Evolutionary conservation across 2,888 invertebrate genomes (phyloP), one percentile per base, ranked within the genome.

Genomic region (Helleia helle): DNA sequence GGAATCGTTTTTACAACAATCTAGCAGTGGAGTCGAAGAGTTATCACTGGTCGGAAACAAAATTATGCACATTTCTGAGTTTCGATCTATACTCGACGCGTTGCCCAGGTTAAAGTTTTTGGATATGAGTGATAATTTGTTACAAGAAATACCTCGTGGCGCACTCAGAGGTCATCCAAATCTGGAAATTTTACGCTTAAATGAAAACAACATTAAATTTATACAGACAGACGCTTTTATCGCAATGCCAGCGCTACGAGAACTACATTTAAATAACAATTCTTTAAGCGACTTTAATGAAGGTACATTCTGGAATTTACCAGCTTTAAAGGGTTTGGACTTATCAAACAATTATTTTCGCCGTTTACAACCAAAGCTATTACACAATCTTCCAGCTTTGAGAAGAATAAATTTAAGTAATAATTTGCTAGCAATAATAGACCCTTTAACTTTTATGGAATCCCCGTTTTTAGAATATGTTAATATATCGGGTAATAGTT

Each of bases 271-370:
- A 44, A 88, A 90, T 50, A 95, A 95, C 58, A 96, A 96, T 64
- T 94, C 94, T 1, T 71, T 96, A 17, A 88, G 89, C 1, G 91
- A 93, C 61, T 81, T 90, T 38, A 76, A 91, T 31, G 90, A 91
- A 47, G 87, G 90, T 36, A 94, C 94, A 0, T 90, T 92, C 59
- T 95, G 94, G 94, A 92, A 94, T 75, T 76, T 95, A 30, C 94
- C 94, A 0, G 90, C 91, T 4, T 74, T 95, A 2, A 95, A 94
- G 81, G 95, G 95, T 1, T 71, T 96, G 42, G 95, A 95, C 74
- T 73, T 95, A 25, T 91, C 94, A 0, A 86, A 87, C 43, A 95
- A 95, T 61, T 89, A 88, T 47, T 91, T 93, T 52, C 87, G 89
- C 45, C 87, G 88, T 12, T 65, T 95, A 11, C 92, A 93, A 57